A percentile compares a stretch with the other conserved stretches of the same genome.
Evolutionary conservation across 2,113 vertebrate species (phyloP).

Genomic region (Tonatia bakeri): DNA sequence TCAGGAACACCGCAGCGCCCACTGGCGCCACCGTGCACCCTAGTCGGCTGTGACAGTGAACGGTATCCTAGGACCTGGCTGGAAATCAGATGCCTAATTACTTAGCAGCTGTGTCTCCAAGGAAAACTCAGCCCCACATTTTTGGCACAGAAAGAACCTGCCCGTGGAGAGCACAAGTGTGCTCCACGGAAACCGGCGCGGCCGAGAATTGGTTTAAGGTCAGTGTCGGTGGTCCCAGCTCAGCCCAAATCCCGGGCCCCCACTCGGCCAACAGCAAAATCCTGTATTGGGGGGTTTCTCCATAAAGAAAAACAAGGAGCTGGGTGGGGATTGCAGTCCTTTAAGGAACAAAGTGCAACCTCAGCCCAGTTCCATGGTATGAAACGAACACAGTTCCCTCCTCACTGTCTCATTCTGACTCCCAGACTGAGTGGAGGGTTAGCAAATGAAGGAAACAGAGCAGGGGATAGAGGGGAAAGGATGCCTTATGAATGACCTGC

Average conservation of each 20-base stretch:
- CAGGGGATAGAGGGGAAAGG: neutral
- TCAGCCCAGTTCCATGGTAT: neutral
- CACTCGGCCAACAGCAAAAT: too few relatives aligned
- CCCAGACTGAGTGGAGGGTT: neutral
- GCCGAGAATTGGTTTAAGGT: neutral
- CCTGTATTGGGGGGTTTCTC: neutral
- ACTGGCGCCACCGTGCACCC: neutral
- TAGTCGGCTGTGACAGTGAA: accelerated
- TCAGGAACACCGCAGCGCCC: too few relatives aligned
- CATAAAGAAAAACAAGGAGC: neutral
- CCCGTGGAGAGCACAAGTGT: neutral
- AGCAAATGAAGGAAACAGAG: neutral
- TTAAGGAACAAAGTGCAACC: too few relatives aligned
- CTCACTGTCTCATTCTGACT: neutral
- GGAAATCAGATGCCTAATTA: neutral
- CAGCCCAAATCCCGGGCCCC: neutral
- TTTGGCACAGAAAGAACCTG: neutral
- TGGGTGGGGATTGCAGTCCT: accelerated
- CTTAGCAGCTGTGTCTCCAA: neutral
- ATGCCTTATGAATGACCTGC: accelerated
- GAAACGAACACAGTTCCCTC: too few relatives aligned
- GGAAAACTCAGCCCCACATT: accelerated
- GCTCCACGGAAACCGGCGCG: accelerated
- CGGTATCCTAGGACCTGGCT: accelerated
- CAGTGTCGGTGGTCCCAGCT: too few relatives aligned